Evolutionary conservation across 2,113 vertebrate species (phyloP), one percentile per base, ranked within the genome.

Genomic region (Silurus asotus): DNA sequence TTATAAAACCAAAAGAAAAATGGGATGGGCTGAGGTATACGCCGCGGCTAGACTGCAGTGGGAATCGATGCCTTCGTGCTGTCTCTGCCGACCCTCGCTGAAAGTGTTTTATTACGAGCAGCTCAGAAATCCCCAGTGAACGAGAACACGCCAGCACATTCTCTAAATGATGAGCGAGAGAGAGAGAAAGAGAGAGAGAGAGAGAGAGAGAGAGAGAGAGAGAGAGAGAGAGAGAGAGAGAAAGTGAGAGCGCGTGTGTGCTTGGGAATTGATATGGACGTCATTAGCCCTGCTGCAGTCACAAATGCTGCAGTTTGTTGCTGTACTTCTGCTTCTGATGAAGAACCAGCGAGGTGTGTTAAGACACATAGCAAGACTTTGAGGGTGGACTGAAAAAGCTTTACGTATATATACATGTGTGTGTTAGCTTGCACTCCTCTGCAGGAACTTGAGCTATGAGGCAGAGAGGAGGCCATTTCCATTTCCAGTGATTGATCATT

Each of bases 21-120:
- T 55, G 49, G 49, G 62, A 78, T 23, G 23, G 11, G 75, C 62
- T 55, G 76, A 87, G 83, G 85, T 88, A 75, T 85, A 82, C 61
- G 55, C 85, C 88, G n/a, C 62, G 79, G 81, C 87, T 87, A 86
- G 86, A 45, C 72, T 92, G 62, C 86, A 88, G 87, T 56, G 20
- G 86, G 89, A 93, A 93, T 92, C 91, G 89, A 88, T 88, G 90
- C 84, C 87, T 83, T 67, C 76, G 37, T 23, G 19, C 64, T 61
- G 69, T 82, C 61, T 55, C 69, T 72, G 14, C 58, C 67, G 81
- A 65, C 80, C 51, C 49, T 74, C 10, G 20, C 82, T 74, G 28
- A 84, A 74, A 72, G 74, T 84, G 69, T 82, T 82, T 82, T 82
- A 87, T 87, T 87, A 87, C 85, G 82, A 87, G 85, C 80, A 65